Conservation (phyloP, 2,888 invertebrate genomes). For the Pteria penguin region DNA sequence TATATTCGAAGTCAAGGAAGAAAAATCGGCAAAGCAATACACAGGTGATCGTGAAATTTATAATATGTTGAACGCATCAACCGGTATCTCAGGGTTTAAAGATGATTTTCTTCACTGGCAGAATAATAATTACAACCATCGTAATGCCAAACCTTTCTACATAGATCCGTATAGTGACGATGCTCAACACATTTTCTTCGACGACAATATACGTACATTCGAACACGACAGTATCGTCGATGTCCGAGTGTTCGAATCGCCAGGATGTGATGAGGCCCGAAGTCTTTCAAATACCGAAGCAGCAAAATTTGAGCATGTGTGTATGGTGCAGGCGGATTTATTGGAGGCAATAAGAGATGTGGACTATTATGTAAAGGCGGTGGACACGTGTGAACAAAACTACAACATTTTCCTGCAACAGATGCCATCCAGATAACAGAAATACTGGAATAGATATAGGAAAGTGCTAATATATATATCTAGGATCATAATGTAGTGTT, state of each 20-base stretch:
- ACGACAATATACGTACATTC: slow-evolving; percentile 77
- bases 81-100: slow-evolving; percentile 74
- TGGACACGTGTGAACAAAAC: slow-evolving; percentile 71
- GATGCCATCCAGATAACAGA: too few relatives aligned
- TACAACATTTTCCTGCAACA: too few relatives aligned
- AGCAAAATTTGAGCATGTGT: slow-evolving; percentile 70
- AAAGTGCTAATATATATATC: too few relatives aligned
- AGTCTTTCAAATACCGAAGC: slow-evolving; percentile 67
- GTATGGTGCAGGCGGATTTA: slow-evolving; percentile 78
- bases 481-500: too few relatives aligned
- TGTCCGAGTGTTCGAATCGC: slow-evolving; percentile 68
- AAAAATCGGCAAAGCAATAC: slow-evolving; percentile 14
- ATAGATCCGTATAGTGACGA: slow-evolving; percentile 69
- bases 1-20: slow-evolving; percentile 38
- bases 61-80: slow-evolving; percentile 62
- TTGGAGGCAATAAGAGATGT: slow-evolving; percentile 71
- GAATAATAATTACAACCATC: slow-evolving; percentile 70
- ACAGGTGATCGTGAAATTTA: slow-evolving; percentile 70
- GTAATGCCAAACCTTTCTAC: slow-evolving; percentile 76
- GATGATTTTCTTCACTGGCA: slow-evolving; percentile 78
- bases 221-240: slow-evolving; percentile 79
- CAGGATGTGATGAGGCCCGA: slow-evolving; percentile 51
- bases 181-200: slow-evolving; percentile 79
- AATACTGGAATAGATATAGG: too few relatives aligned
- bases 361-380: slow-evolving; percentile 74